Conservation (phyloP, 2,888 invertebrate genomes). For the Thyatira batis region DNA sequence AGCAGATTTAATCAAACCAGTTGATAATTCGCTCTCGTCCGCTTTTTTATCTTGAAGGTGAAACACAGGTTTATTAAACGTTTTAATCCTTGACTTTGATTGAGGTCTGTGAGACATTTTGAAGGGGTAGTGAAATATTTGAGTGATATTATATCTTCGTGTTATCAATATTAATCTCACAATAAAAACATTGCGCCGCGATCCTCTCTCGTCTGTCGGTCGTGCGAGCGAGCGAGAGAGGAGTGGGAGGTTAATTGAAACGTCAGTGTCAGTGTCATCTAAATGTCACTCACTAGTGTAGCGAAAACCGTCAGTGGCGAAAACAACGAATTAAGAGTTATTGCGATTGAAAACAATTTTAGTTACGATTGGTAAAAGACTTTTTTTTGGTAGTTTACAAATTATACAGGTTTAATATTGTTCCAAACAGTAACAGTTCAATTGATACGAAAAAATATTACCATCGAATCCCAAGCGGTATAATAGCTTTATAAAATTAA, state of each 20-base stretch:
- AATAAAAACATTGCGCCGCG: not conserved
- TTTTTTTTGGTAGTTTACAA: too few relatives aligned
- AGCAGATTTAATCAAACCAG: conserved; percentile 88
- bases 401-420: too few relatives aligned
- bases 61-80: conserved; percentile 82
- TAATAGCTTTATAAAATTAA: too few relatives aligned
- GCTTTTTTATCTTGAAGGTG: conserved; percentile 88
- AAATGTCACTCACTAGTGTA: too few relatives aligned
- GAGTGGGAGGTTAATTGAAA: not conserved
- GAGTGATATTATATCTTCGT: conserved; percentile 10
- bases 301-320: too few relatives aligned
- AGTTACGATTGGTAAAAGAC: too few relatives aligned
- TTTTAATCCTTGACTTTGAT: conserved; percentile 61
- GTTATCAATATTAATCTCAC: not conserved
- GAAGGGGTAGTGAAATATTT: conserved; percentile 5
- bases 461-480: too few relatives aligned
- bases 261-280: too few relatives aligned
- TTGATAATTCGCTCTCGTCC: conserved; percentile 86
- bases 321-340: too few relatives aligned
- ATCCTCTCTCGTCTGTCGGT: not conserved
- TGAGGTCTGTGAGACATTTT: conserved; percentile 64
- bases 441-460: too few relatives aligned
- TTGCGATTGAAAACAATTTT: too few relatives aligned
- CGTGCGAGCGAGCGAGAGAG: not conserved
- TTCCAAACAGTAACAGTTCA: too few relatives aligned